Conservation (phyloP, 2,113 vertebrate species). For the Cottus gobio region DNA sequence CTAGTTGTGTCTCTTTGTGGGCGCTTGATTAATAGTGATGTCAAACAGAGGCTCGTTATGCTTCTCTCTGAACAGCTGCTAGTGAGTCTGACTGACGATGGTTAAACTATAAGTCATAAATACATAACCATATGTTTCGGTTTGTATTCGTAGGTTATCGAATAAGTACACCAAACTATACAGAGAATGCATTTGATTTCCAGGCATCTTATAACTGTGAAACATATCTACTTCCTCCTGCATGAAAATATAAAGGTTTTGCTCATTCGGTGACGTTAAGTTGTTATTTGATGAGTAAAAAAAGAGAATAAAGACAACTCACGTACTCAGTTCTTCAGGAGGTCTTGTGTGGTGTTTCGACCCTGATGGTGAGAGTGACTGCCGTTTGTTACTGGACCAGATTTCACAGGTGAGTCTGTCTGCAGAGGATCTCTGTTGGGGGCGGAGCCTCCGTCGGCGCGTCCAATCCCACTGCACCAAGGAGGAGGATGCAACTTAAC, state of each 20-base stretch:
- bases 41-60: background rate
- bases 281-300: background rate
- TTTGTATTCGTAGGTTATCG: background rate
- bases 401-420: conserved; percentile 68
- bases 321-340: conserved; percentile 46
- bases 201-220: background rate
- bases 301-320: conserved; percentile 39
- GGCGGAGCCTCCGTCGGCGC: conserved; percentile 59
- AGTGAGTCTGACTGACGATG: background rate
- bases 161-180: background rate
- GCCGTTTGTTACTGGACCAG: conserved; percentile 54
- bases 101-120: background rate
- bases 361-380: conserved; percentile 21
- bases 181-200: background rate
- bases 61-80: background rate
- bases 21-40: background rate
- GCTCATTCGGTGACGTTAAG: background rate
- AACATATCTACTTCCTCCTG: background rate
- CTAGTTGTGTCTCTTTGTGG: background rate
- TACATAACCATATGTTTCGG: background rate
- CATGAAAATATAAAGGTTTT: background rate
- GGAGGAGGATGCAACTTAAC: conserved; percentile 56
- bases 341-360: conserved; percentile 21
- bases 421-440: conserved; percentile 40
- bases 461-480: conserved; percentile 54